Evolutionary conservation across 2,113 vertebrate species (phyloP), one percentile per base, ranked within the genome.

Genomic region (Lophius piscatorius): DNA sequence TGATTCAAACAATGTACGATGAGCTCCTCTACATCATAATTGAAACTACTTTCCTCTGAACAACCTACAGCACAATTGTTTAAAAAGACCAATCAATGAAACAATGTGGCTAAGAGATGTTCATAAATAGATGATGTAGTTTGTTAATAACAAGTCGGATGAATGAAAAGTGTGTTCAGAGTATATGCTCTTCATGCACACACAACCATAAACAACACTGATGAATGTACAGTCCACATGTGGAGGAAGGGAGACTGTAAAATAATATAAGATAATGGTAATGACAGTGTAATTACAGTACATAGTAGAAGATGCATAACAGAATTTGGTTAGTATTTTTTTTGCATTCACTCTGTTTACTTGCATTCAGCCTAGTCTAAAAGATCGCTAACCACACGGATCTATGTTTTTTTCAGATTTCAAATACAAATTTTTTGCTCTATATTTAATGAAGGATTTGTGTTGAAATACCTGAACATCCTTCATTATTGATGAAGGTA

Each of bases 231-330:
- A 67, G 42, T 28, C 28, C 63, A 23, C 65, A 23, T 23, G 16
- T 63, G n/a, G 54, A 55, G n/a, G 16, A 60, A 40, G 49, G 29
- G 7, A 28, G 33, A 29, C 36, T 38, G 18, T 31, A 39, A 36
- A 21, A 45, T 14, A 49, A 45, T 48, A 14, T 33, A 29, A 56
- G 29, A 39, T 13, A 8, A n/a, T 13, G 18, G 18, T 8, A 33
- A 38, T 9, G 35, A 14, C 2, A 16, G 40, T 7, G 47, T 0
- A 14, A 9, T 20, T 40, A 57, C 55, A 75, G 47, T 64, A 70
- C 50, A 69, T 18, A 29, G 11, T 46, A 40, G 51, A n/a, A 24
- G 16, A 63, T 68, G 52, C 52, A 70, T 70, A 66, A 62, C 4
- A 35, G 36, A 48, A 17, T 29, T 47, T 48, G 23, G 12, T 31